phyloP scores from a whole-genome alignment of 64 coral and sea anemone genomes.

The Actinia tenebrosa region DNA sequence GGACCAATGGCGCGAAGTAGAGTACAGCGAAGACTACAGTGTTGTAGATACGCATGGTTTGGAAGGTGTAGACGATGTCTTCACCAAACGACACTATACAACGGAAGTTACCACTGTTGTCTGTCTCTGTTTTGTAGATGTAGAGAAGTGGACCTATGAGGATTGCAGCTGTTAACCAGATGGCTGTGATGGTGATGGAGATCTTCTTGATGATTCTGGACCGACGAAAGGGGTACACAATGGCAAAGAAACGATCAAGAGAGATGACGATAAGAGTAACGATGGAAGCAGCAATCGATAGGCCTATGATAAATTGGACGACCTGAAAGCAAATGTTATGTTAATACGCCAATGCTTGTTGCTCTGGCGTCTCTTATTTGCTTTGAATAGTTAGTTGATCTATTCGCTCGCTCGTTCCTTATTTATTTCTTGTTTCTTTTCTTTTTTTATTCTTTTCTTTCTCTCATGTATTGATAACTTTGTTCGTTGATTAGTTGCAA shows the following conservation, averaged over 20 bases:
- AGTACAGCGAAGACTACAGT: constrained; percentile 37
- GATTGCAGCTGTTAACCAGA: constrained; percentile 32
- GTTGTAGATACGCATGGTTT: constrained; percentile 19
- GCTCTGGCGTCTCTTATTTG: no score
- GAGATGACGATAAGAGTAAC: constrained; percentile 50
- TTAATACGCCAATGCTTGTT: no score
- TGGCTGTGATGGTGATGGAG: not conserved
- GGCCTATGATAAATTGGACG: constrained; percentile 21
- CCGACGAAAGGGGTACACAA: constrained; percentile 57
- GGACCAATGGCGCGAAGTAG: constrained; percentile 36
- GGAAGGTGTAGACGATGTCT: not conserved
- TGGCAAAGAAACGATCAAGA: constrained; percentile 65
- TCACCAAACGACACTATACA: constrained; percentile 37
- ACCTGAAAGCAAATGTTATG: not conserved
- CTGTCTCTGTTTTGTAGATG: not conserved
- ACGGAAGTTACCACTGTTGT: not conserved
- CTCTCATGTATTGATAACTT: no score
- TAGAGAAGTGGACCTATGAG: constrained; percentile 42
- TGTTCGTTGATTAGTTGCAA: no score
- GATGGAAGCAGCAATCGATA: constrained; percentile 62
- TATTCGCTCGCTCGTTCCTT: no score
- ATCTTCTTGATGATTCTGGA: constrained; percentile 46
- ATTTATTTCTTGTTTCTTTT: no score
- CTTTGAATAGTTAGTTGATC: no score
- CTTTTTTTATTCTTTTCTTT: no score